Evolutionary conservation across 2,888 invertebrate species (phyloP).

Genomic region (Lithosia quadra): DNA sequence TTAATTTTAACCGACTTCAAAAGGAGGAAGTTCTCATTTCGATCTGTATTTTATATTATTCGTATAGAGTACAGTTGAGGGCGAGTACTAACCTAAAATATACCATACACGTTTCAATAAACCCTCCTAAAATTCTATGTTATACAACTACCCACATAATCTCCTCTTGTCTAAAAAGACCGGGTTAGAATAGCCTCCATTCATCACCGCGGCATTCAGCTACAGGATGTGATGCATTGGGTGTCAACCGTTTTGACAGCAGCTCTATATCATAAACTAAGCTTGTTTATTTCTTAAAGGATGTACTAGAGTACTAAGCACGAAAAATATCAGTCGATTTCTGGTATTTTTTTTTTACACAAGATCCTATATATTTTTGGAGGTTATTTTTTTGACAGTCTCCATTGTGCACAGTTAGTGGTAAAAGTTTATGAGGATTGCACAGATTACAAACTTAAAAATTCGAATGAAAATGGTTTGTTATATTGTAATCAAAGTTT

Average conservation of each 20-base stretch:
- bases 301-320: conserved; percentile 2
- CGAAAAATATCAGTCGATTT: background rate
- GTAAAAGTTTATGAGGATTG: too few relatives aligned
- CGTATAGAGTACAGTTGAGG: too few relatives aligned
- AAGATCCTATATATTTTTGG: too few relatives aligned
- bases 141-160: background rate
- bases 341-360: background rate
- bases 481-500: too few relatives aligned
- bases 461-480: too few relatives aligned
- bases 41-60: too few relatives aligned
- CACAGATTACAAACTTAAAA: too few relatives aligned
- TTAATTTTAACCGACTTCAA: too few relatives aligned
- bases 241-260: conserved; percentile 27
- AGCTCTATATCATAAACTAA: conserved; percentile 20
- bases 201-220: conserved; percentile 26
- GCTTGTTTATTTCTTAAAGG: conserved; percentile 25
- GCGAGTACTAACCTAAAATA: background rate
- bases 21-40: too few relatives aligned
- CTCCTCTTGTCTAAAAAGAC: conserved; percentile 14
- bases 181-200: conserved; percentile 11
- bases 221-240: conserved; percentile 28
- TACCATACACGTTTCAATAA: background rate
- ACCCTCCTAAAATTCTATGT: background rate
- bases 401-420: too few relatives aligned
- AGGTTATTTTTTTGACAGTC: too few relatives aligned